Evolutionary conservation across 2,113 vertebrate species (phyloP).

Genomic region (Notiomystis cincta): DNA sequence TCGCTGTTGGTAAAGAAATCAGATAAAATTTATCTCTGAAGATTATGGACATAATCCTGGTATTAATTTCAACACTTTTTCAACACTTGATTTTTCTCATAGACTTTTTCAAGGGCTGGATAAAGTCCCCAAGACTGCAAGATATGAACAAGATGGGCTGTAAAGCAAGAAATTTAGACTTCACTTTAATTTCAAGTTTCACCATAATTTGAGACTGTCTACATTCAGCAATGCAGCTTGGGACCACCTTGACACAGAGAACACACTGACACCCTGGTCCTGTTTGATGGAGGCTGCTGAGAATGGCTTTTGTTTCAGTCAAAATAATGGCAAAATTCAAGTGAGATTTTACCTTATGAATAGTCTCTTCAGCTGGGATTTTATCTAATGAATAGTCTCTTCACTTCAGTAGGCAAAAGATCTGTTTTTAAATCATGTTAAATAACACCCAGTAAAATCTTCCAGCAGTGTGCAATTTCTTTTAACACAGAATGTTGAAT

Average conservation of each 20-base stretch:
- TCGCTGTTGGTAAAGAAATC: not conserved
- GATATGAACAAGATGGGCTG: not conserved
- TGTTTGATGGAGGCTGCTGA: not conserved
- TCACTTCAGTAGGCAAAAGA: not conserved
- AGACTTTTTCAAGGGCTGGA: not conserved
- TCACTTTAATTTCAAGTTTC: not conserved
- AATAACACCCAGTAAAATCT: not conserved
- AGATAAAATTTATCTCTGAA: not conserved
- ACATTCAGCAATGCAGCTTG: not conserved
- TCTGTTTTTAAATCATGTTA: slow-evolving; percentile 2
- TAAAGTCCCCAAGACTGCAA: not conserved
- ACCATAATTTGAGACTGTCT: not conserved
- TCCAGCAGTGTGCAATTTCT: not conserved
- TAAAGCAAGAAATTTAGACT: not conserved
- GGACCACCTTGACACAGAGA: not conserved
- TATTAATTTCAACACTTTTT: not conserved
- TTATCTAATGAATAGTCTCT: slow-evolving; percentile 8
- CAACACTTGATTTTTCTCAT: not conserved
- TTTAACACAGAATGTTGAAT: not conserved
- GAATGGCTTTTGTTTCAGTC: not conserved
- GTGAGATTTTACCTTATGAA: not conserved
- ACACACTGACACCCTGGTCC: not conserved
- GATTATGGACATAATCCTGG: not conserved
- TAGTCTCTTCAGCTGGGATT: not conserved
- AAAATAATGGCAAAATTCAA: not conserved